phyloP scores from a whole-genome alignment of 1,140 invertebrate genomes.

The Bradysia coprophila region DNA sequence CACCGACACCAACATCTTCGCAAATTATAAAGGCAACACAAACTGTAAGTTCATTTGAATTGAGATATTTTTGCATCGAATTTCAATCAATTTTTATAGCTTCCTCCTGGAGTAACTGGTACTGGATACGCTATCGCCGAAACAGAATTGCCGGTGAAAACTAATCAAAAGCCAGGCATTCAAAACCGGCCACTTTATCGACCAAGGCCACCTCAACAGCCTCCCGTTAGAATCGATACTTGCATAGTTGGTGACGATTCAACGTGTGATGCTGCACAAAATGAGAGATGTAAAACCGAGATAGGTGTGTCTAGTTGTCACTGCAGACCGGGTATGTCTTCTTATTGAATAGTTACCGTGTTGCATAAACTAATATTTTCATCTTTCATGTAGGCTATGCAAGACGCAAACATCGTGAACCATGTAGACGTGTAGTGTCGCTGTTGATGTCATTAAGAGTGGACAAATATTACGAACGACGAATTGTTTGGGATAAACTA shows the following conservation, averaged over 20 bases:
- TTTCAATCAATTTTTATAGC: too few species aligned
- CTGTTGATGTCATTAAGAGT: conserved; percentile 62
- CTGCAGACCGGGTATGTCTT: conserved; percentile 46
- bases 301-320: conserved; percentile 80
- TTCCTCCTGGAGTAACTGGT: too few species aligned
- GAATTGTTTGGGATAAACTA: conserved; percentile 54
- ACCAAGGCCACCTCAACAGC: too few species aligned
- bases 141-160: too few species aligned
- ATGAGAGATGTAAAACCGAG: conserved; percentile 75
- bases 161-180: too few species aligned
- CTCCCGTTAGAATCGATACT: conserved; percentile 69
- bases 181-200: too few species aligned
- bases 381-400: conserved; percentile 39
- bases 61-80: too few species aligned
- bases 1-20: too few species aligned
- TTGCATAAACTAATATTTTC: background rate
- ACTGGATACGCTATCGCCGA: too few species aligned
- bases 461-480: conserved; percentile 61
- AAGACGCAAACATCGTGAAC: conserved; percentile 50
- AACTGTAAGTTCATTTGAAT: conserved; percentile 8
- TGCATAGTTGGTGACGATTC: conserved; percentile 85
- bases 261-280: conserved; percentile 74
- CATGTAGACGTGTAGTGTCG: conserved; percentile 63
- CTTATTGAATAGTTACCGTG: background rate
- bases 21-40: conserved; percentile 10